Conservation (phyloP, 2,888 invertebrate species). For the Chloroclystis v-ata region DNA sequence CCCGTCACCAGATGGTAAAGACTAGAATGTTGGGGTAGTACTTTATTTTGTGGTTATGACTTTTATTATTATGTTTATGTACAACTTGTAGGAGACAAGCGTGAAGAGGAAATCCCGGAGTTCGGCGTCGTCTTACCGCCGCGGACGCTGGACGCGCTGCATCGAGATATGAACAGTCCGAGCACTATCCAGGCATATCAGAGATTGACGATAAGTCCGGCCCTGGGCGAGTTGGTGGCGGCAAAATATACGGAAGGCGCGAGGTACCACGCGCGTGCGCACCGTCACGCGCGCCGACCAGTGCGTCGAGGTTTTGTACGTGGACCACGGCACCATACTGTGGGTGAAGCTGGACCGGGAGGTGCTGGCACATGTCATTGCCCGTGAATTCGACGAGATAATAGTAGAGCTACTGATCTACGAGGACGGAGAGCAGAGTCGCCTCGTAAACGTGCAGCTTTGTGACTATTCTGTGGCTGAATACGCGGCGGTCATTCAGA, state of each 20-base stretch:
- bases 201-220: conserved; percentile 51
- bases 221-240: conserved; percentile 63
- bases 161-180: conserved; percentile 63
- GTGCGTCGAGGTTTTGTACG: conserved; percentile 77
- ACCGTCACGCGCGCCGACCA: conserved; percentile 48
- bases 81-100: conserved; percentile 35
- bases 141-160: conserved; percentile 41
- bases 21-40: too few relatives aligned
- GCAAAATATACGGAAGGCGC: conserved; percentile 36
- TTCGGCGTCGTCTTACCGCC: conserved; percentile 59
- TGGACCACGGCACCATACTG: conserved; percentile 83
- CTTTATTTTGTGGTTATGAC: too few relatives aligned
- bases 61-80: too few relatives aligned
- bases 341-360: conserved; percentile 58
- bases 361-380: conserved; percentile 47
- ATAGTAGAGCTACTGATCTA: conserved; percentile 44
- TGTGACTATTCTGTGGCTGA: too few relatives aligned
- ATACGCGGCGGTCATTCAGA: too few relatives aligned
- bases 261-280: conserved; percentile 64
- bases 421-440: conserved; percentile 37
- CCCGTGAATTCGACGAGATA: conserved; percentile 60
- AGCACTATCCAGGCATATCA: conserved; percentile 47
- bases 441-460: conserved; percentile 35
- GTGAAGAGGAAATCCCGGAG: conserved; percentile 36
- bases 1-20: too few relatives aligned